A percentile compares a stretch with the other conserved stretches of the same genome.
Conservation (phyloP, 2,888 invertebrate genomes). For the Trissolcus brochymenae region DNA sequence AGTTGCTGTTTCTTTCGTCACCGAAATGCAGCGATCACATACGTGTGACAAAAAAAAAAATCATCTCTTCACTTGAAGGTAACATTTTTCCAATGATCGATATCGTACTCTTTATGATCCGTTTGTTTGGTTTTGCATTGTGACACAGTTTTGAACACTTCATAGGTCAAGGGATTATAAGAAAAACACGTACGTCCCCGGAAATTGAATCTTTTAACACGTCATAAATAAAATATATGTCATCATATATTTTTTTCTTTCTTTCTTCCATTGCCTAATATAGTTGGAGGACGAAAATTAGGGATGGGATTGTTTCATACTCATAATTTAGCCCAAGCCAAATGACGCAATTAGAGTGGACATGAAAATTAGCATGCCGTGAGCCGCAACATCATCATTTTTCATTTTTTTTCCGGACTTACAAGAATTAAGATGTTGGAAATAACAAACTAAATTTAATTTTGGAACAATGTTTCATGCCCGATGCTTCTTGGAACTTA, state of each 20-base stretch:
- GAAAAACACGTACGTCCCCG: background rate
- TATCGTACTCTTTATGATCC: conserved; percentile 17
- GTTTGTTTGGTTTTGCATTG: conserved; percentile 29
- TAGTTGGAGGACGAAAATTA: background rate
- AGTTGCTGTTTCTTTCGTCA: background rate
- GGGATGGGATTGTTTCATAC: no score
- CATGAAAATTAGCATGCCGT: no score
- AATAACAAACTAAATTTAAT: background rate
- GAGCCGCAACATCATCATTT: no score
- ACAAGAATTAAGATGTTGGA: no score
- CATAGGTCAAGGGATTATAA: conserved; percentile 26
- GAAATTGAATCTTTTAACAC: conserved; percentile 16
- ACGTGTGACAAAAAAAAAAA: conserved; percentile 6
- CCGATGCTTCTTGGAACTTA: background rate
- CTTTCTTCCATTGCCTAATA: background rate
- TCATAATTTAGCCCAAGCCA: no score
- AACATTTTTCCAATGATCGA: conserved; percentile 24
- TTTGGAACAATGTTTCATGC: background rate
- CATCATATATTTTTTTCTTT: background rate
- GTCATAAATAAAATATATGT: conserved; percentile 3
- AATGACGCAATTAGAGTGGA: no score
- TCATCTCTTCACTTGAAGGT: conserved; percentile 6
- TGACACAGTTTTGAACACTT: conserved; percentile 18
- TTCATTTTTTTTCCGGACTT: no score
- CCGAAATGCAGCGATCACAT: background rate